phyloP scores from a whole-genome alignment of 1,140 invertebrate species.

The Medauroidea extradentata region DNA sequence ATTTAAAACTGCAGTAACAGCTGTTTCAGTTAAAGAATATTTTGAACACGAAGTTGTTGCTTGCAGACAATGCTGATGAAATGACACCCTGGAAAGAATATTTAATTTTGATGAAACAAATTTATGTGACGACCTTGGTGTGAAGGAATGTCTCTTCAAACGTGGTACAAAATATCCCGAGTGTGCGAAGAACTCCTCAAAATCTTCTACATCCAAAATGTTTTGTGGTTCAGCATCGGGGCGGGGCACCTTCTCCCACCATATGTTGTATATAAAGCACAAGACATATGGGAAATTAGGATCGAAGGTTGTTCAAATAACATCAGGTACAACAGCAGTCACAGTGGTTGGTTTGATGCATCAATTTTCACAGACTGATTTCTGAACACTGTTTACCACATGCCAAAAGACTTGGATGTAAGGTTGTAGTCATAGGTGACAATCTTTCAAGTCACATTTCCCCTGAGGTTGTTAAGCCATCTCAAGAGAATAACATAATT shows the following conservation, averaged over 20 bases:
- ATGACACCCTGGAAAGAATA: conserved; percentile 31
- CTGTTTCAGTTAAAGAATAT: conserved; percentile 18
- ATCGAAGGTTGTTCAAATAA: conserved; percentile 4
- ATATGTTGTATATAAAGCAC: conserved; percentile 33
- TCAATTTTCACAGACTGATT: conserved; percentile 5
- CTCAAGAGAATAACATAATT: too few species aligned
- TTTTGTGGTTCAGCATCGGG: too few species aligned
- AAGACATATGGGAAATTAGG: conserved; percentile 28
- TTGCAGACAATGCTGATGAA: not conserved
- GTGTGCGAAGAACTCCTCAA: conserved; percentile 28
- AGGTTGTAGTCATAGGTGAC: conserved; percentile 15
- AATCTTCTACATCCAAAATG: conserved; percentile 22
- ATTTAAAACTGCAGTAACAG: conserved; percentile 20
- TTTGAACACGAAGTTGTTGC: too few species aligned
- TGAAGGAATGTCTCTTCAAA: conserved; percentile 27
- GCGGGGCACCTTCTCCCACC: conserved; percentile 12
- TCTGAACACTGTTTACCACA: conserved; percentile 1
- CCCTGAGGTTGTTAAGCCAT: too few species aligned
- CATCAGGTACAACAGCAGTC: conserved; percentile 5
- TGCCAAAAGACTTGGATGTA: not conserved
- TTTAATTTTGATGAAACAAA: conserved; percentile 41
- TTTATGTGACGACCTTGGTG: conserved; percentile 30
- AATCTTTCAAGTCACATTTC: too few species aligned
- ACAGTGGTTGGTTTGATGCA: conserved; percentile 8
- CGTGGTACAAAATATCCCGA: conserved; percentile 36